A percentile compares a stretch with the other conserved stretches of the same genome.
Conservation (phyloP, 2,113 vertebrate species). For the Solea senegalensis region DNA sequence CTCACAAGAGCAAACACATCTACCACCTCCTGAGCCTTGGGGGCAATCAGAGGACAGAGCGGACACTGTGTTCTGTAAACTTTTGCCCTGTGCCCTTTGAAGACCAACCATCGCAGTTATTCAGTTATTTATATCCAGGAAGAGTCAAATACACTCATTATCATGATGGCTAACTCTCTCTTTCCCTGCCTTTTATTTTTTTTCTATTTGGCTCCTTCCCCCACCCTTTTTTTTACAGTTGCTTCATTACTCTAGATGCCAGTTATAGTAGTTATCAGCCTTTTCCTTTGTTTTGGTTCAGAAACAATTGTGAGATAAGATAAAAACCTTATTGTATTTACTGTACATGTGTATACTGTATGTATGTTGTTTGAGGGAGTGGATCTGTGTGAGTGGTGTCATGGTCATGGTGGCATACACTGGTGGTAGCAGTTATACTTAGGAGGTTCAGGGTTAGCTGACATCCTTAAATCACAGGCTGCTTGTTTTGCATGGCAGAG, state of each 20-base stretch:
- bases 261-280: no score
- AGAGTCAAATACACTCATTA: constrained; percentile 33
- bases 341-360: neutral
- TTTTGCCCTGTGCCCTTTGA: constrained; percentile 61
- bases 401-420: constrained; percentile 28
- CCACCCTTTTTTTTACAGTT: neutral
- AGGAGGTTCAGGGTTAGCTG: constrained; percentile 71
- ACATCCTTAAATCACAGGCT: constrained; percentile 67
- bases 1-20: constrained; percentile 27
- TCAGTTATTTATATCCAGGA: constrained; percentile 63
- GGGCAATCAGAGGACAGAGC: constrained; percentile 67
- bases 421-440: constrained; percentile 67
- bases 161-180: constrained; percentile 1
- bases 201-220: neutral
- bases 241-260: neutral
- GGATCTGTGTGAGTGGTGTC: constrained; percentile 22
- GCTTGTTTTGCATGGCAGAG: constrained; percentile 74
- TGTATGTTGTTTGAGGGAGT: neutral
- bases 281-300: constrained; percentile 9
- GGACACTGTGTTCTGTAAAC: constrained; percentile 75
- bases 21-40: constrained; percentile 48
- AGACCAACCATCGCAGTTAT: constrained; percentile 54
- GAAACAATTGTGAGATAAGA: constrained; percentile 48
- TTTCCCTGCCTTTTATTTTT: neutral
- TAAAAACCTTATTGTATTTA: constrained; percentile 9